Conservation (phyloP, 2,888 invertebrate genomes). For the Apoda limacodes region DNA sequence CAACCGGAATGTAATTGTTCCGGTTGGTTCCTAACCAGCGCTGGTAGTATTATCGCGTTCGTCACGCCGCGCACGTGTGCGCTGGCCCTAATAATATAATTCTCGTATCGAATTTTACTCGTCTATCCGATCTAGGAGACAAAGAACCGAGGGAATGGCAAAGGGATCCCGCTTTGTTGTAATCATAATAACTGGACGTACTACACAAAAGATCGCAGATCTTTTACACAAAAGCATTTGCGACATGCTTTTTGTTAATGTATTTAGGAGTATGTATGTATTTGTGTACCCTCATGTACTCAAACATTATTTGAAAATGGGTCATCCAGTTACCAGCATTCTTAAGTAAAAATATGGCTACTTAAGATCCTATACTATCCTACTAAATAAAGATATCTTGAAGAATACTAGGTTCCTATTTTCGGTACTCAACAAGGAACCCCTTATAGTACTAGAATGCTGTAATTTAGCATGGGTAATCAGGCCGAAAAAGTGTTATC, state of each 20-base stretch:
- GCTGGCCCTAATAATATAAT: conserved; percentile 63
- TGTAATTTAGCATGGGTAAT: too few relatives aligned
- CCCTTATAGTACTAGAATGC: too few relatives aligned
- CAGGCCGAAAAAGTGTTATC: too few relatives aligned
- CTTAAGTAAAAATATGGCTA: too few relatives aligned
- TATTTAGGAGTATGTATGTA: too few relatives aligned
- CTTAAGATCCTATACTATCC: too few relatives aligned
- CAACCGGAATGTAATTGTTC: conserved; percentile 65
- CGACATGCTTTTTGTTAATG: conserved; percentile 40
- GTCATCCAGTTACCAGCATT: too few relatives aligned
- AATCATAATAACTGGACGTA: conserved; percentile 61
- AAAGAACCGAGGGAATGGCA: conserved; percentile 48
- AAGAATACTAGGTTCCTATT: too few relatives aligned
- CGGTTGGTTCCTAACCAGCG: conserved; percentile 36
- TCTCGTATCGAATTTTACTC: conserved; percentile 69
- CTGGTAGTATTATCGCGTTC: conserved; percentile 62
- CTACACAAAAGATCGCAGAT: conserved; percentile 51
- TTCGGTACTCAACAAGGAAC: too few relatives aligned
- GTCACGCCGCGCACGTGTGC: conserved; percentile 67
- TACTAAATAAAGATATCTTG: too few relatives aligned
- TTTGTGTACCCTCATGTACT: too few relatives aligned
- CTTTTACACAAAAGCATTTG: too few relatives aligned
- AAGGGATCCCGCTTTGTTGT: conserved; percentile 59
- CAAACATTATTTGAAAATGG: conserved; percentile 32
- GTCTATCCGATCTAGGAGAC: conserved; percentile 66